Evolutionary conservation across 2,888 invertebrate genomes (phyloP).

Genomic region (Chouioia cunea): DNA sequence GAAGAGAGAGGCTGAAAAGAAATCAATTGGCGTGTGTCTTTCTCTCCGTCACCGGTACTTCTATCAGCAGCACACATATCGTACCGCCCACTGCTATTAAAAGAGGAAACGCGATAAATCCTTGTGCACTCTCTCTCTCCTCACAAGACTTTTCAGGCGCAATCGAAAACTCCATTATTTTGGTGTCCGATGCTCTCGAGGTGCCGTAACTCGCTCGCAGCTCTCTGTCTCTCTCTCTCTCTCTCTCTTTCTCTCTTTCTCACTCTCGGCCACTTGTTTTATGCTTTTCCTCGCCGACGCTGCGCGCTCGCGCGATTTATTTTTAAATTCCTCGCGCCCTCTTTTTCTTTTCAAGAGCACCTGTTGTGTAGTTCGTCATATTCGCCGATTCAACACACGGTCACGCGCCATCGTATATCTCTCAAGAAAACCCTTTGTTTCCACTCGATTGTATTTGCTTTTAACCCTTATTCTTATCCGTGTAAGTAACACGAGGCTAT

Average conservation of each 20-base stretch:
- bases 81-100: conserved; percentile 56
- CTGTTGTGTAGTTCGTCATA: conserved; percentile 43
- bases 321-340: not conserved
- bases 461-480: too few relatives aligned
- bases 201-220: not conserved
- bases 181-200: conserved; percentile 10
- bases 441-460: too few relatives aligned
- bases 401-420: too few relatives aligned
- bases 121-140: conserved; percentile 35
- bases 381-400: conserved; percentile 5
- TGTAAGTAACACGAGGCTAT: too few relatives aligned
- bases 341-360: conserved; percentile 24
- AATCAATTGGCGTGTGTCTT: conserved; percentile 27
- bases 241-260: not conserved
- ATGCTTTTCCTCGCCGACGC: conserved; percentile 18
- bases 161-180: conserved; percentile 45
- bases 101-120: conserved; percentile 61
- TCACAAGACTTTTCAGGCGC: not conserved
- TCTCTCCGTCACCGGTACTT: conserved; percentile 32
- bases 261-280: conserved; percentile 26
- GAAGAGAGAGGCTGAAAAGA: conserved; percentile 8
- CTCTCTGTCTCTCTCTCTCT: not conserved
- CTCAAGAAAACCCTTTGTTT: too few relatives aligned
- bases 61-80: conserved; percentile 31
- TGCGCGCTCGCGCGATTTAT: not conserved